Conservation (phyloP, 2,888 invertebrate species). For the Schizaphis graminum region DNA sequence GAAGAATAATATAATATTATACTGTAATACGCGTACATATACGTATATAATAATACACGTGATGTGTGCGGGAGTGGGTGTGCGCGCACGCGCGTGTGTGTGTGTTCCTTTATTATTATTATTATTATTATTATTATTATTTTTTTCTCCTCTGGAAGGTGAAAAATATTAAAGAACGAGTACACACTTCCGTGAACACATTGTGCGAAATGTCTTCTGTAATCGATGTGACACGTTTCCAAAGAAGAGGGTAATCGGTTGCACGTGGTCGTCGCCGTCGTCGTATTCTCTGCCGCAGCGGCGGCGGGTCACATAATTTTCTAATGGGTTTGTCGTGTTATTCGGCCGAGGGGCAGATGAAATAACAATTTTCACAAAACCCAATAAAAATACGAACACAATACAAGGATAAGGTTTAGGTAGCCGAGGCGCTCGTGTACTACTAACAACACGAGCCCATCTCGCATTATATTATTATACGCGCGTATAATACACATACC, state of each 20-base stretch:
- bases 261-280: slow-evolving; percentile 59
- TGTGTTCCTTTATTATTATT: slow-evolving; percentile 11
- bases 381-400: slow-evolving; percentile 56
- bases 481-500: background rate
- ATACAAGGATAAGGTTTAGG: slow-evolving; percentile 52
- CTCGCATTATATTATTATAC: background rate
- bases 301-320: slow-evolving; percentile 59
- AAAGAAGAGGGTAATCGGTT: slow-evolving; percentile 58
- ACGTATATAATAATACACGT: background rate
- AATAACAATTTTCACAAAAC: slow-evolving; percentile 66
- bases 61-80: background rate
- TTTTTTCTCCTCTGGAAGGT: slow-evolving; percentile 13
- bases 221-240: slow-evolving; percentile 64
- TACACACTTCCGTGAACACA: slow-evolving; percentile 60
- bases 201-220: slow-evolving; percentile 63
- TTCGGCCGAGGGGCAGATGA: slow-evolving; percentile 59
- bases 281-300: slow-evolving; percentile 3
- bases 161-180: slow-evolving; percentile 33
- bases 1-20: background rate
- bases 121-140: no score
- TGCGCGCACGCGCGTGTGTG: background rate
- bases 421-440: slow-evolving; percentile 55
- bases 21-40: no score
- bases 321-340: slow-evolving; percentile 66
- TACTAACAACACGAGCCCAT: slow-evolving; percentile 42